A percentile compares a stretch with the other conserved stretches of the same genome.
Conservation (phyloP, 2,113 vertebrate species). For the Numida meleagris region DNA sequence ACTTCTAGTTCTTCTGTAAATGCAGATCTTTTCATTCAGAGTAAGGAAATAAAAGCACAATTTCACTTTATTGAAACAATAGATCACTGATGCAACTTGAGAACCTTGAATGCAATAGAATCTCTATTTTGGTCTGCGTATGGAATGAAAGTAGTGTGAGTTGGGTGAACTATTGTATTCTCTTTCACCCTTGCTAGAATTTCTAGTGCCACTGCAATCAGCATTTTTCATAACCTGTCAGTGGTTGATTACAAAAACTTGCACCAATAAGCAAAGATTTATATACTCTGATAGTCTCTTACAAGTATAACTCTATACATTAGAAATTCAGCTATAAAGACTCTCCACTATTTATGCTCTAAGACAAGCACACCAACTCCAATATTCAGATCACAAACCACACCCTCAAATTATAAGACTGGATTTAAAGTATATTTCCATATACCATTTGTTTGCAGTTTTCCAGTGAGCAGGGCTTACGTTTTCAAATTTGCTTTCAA, state of each 20-base stretch:
- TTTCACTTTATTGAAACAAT: background rate
- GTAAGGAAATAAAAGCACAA: background rate
- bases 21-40: background rate
- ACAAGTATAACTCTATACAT: background rate
- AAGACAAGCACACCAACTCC: background rate
- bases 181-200: background rate
- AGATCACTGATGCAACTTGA: background rate
- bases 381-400: background rate
- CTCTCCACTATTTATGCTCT: background rate
- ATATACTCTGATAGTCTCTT: background rate
- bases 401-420: background rate
- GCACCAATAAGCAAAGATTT: background rate
- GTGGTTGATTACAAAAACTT: background rate
- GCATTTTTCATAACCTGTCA: background rate
- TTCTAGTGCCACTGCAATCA: background rate
- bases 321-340: background rate
- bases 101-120: background rate
- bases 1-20: background rate
- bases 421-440: background rate
- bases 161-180: background rate
- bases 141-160: background rate
- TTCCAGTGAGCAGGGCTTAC: background rate
- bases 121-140: background rate
- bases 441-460: background rate
- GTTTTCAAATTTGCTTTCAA: background rate